Conservation (phyloP, 2,888 invertebrate species). For the Pseudococcus jackbeardsleyi region DNA sequence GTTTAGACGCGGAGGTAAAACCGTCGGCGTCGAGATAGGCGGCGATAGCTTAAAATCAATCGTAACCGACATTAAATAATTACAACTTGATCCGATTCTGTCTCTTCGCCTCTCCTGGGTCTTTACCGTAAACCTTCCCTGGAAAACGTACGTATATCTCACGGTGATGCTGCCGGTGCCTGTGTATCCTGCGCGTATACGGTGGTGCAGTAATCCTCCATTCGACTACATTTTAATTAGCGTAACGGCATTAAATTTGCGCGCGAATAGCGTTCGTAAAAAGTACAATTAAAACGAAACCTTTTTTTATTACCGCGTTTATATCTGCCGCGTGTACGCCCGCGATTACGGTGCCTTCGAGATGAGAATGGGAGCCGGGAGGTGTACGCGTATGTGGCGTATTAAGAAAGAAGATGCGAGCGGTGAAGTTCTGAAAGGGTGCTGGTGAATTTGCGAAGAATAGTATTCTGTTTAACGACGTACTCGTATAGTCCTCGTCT, state of each 20-base stretch:
- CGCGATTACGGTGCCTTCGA: too few relatives aligned
- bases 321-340: too few relatives aligned
- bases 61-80: conserved; percentile 28
- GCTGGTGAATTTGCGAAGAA: too few relatives aligned
- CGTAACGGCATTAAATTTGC: conserved; percentile 9
- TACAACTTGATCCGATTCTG: conserved; percentile 25
- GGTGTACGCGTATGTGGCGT: too few relatives aligned
- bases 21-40: not conserved
- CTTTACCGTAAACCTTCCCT: too few relatives aligned
- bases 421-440: too few relatives aligned
- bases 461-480: too few relatives aligned
- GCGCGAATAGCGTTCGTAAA: conserved; percentile 8
- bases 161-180: too few relatives aligned
- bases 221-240: conserved; percentile 7
- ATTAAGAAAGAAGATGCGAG: too few relatives aligned
- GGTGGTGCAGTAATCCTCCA: not conserved
- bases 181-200: not conserved
- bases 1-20: not conserved
- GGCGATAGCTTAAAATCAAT: conserved; percentile 29
- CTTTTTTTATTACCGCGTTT: conserved; percentile 19
- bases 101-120: not conserved
- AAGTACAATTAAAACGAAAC: conserved; percentile 28
- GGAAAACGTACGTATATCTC: too few relatives aligned
- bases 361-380: too few relatives aligned
- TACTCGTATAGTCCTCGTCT: too few relatives aligned